These are phyloP conservation scores for Mamestra configurata DNA, from an alignment of 1,140 invertebrate species.

Conservation along the genomic window DNA sequence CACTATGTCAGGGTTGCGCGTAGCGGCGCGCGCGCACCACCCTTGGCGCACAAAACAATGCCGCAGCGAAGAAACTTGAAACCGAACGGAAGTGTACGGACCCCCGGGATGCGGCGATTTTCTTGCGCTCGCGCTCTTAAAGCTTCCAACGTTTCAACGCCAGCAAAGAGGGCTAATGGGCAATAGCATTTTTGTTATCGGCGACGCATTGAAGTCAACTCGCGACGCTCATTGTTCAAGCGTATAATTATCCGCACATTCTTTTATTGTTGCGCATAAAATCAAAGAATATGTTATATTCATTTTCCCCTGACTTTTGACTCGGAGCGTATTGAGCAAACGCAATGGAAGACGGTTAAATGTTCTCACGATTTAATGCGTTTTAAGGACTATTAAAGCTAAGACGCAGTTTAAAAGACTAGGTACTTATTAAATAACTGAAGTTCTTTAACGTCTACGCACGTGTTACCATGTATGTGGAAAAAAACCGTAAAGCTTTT, in stretches of 20 bases:
- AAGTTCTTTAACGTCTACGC: background rate
- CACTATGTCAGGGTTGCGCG: conserved; percentile 37
- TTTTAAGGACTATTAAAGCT: conserved; percentile 9
- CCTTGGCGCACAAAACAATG: conserved; percentile 75
- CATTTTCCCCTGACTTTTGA: conserved; percentile 83
- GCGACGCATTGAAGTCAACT: conserved; percentile 78
- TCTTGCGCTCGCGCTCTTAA: conserved; percentile 76
- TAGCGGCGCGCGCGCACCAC: conserved; percentile 62
- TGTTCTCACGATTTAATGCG: conserved; percentile 81
- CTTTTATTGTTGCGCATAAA: conserved; percentile 82
- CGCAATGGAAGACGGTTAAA: conserved; percentile 83
- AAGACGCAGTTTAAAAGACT: background rate
- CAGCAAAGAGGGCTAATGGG: conserved; percentile 74
- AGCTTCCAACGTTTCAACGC: conserved; percentile 61
- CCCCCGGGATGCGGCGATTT: conserved; percentile 80
- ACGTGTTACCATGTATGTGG: background rate
- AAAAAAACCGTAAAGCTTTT: background rate
- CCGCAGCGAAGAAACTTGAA: conserved; percentile 71
- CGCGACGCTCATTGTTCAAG: conserved; percentile 78
- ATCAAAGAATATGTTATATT: conserved; percentile 85
- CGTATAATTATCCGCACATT: conserved; percentile 82
- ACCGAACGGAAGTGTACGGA: conserved; percentile 83
- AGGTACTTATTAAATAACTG: background rate
- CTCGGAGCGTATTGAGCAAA: conserved; percentile 74
- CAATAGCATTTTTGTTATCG: conserved; percentile 68